Conservation (phyloP, 1,140 invertebrate genomes). For the Brachionus manjavacas region DNA sequence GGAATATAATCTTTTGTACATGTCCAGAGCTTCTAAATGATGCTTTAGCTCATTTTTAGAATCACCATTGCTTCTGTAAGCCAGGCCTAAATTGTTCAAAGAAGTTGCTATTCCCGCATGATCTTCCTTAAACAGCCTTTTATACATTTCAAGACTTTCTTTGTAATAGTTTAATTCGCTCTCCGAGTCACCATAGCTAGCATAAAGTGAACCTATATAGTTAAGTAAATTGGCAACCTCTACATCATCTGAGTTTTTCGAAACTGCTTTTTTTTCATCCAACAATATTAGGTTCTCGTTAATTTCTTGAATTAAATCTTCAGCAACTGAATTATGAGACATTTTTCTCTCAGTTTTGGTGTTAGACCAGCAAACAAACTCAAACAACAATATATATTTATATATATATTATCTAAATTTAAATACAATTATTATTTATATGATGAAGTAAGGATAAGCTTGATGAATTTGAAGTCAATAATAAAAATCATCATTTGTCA, state of each 20-base stretch:
- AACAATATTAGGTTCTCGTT: neutral
- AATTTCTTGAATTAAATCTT: neutral
- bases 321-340: neutral
- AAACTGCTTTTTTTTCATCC: neutral
- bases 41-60: neutral
- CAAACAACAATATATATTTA: neutral
- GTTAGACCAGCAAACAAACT: too few relatives aligned
- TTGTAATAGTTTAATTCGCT: conserved; percentile 25
- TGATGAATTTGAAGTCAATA: neutral
- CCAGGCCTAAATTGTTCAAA: conserved; percentile 22
- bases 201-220: conserved; percentile 1
- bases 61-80: neutral
- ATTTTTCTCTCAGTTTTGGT: neutral
- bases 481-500: neutral
- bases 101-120: conserved; percentile 14
- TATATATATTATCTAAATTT: neutral
- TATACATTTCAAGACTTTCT: conserved; percentile 16
- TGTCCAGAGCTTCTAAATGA: conserved; percentile 24
- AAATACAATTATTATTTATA: neutral
- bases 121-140: neutral
- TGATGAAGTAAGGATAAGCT: neutral
- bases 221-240: conserved; percentile 7
- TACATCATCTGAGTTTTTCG: neutral
- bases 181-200: neutral
- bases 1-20: conserved; percentile 20